phyloP scores from a whole-genome alignment of 2,113 vertebrate genomes.

The Malurus elegans region DNA sequence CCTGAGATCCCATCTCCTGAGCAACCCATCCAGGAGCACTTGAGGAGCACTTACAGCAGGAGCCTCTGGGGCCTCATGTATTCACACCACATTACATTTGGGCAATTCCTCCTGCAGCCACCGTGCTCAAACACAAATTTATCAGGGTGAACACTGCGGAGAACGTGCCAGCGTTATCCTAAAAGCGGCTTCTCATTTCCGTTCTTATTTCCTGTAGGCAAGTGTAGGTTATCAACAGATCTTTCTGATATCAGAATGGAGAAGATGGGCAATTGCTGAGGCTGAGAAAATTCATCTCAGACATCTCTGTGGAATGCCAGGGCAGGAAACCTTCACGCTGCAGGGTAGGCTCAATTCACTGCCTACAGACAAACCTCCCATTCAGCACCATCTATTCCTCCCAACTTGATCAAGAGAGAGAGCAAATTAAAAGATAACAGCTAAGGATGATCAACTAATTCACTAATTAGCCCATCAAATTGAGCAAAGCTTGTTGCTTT shows the following conservation, averaged over 20 bases:
- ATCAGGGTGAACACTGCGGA: not conserved
- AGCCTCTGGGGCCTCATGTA: not conserved
- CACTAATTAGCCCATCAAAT: not conserved
- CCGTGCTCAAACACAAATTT: not conserved
- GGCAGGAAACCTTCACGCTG: not conserved
- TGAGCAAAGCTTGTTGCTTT: not conserved
- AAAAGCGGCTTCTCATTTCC: not conserved
- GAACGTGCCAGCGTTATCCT: not conserved
- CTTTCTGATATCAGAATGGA: not conserved
- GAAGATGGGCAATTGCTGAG: not conserved
- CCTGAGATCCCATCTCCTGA: slow-evolving; percentile 7
- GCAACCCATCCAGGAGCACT: not conserved
- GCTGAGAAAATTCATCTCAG: not conserved
- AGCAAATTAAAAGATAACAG: not conserved
- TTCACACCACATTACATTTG: not conserved
- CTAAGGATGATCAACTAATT: not conserved
- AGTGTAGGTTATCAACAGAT: not conserved
- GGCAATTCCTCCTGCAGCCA: not conserved
- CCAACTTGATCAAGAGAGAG: not conserved
- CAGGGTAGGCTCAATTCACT: not conserved
- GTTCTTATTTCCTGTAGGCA: not conserved
- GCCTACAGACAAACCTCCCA: not conserved
- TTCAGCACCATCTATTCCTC: not conserved
- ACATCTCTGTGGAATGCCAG: not conserved
- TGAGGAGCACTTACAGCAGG: not conserved